Conservation (phyloP, 2,888 invertebrate genomes). For the Drosophila paranaensis region DNA sequence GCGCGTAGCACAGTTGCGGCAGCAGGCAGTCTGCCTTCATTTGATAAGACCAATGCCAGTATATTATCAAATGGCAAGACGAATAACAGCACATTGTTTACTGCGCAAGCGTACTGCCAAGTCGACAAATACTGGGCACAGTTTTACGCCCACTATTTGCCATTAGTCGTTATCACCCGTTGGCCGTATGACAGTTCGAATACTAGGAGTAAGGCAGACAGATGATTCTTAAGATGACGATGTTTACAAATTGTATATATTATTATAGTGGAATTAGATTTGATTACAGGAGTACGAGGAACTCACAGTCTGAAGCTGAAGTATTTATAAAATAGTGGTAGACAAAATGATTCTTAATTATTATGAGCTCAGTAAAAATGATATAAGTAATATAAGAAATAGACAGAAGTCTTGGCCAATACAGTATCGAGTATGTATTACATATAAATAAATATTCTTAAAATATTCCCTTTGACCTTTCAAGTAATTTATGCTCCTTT, state of each 20-base stretch:
- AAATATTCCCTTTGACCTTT: not conserved
- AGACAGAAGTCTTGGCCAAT: no score
- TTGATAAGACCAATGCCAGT: constrained; percentile 29
- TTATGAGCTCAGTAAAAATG: no score
- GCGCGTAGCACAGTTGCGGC: constrained; percentile 48
- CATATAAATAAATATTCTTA: not conserved
- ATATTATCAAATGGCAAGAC: not conserved
- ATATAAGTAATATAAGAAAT: not conserved
- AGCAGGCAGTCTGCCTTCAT: constrained; percentile 7
- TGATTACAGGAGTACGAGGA: no score
- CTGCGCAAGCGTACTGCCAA: constrained; percentile 59
- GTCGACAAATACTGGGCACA: constrained; percentile 45
- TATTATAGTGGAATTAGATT: no score
- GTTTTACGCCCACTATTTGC: not conserved
- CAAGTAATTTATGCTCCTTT: not conserved
- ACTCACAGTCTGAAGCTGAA: no score
- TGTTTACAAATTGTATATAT: no score
- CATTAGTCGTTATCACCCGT: not conserved
- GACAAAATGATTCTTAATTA: no score
- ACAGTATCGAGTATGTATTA: not conserved
- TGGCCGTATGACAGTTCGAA: not conserved
- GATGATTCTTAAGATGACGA: not conserved
- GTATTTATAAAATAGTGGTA: no score
- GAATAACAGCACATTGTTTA: not conserved
- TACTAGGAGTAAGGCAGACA: not conserved